Percentiles rank a stretch among this genome's conserved stretches.
phyloP scores from a whole-genome alignment of 2,797 vertebrate genomes.

The Coendou prehensilis region DNA sequence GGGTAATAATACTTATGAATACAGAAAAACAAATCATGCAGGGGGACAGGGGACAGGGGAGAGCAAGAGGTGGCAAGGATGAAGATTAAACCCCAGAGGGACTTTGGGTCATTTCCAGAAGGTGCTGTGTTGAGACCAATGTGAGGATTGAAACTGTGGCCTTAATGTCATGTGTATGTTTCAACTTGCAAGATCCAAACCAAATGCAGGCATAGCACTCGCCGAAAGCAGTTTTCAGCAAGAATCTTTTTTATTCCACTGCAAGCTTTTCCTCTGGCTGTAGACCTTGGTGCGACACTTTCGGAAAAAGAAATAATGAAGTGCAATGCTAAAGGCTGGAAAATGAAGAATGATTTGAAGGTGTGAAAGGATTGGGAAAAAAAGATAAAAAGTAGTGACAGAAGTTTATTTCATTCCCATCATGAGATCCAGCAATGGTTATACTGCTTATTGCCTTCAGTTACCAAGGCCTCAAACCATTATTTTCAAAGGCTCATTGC shows the following conservation, averaged over 20 bases:
- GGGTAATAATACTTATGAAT: not conserved
- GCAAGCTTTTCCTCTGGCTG: constrained; percentile 53
- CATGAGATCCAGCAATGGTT: constrained; percentile 67
- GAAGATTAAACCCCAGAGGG: not conserved
- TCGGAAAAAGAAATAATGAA: constrained; percentile 69
- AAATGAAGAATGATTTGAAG: constrained; percentile 75
- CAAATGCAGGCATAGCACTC: not conserved
- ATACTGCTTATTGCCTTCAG: constrained; percentile 68
- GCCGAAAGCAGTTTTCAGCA: not conserved
- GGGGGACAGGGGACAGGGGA: accelerated
- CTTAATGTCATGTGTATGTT: not conserved
- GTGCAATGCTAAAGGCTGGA: constrained; percentile 49
- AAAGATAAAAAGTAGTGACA: constrained; percentile 76
- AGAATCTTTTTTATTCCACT: constrained; percentile 23
- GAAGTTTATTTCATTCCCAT: constrained; percentile 80
- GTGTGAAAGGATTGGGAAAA: constrained; percentile 58
- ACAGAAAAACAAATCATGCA: not conserved
- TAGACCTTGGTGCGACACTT: constrained; percentile 47
- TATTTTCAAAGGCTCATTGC: constrained; percentile 79
- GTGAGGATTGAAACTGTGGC: not conserved
- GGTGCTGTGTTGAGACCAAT: not conserved
- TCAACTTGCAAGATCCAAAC: not conserved
- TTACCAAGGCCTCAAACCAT: constrained; percentile 70
- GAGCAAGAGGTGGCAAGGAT: not conserved
- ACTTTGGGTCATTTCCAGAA: not conserved